phyloP scores from a whole-genome alignment of 2,113 vertebrate genomes.

The Calidris pygmaea region DNA sequence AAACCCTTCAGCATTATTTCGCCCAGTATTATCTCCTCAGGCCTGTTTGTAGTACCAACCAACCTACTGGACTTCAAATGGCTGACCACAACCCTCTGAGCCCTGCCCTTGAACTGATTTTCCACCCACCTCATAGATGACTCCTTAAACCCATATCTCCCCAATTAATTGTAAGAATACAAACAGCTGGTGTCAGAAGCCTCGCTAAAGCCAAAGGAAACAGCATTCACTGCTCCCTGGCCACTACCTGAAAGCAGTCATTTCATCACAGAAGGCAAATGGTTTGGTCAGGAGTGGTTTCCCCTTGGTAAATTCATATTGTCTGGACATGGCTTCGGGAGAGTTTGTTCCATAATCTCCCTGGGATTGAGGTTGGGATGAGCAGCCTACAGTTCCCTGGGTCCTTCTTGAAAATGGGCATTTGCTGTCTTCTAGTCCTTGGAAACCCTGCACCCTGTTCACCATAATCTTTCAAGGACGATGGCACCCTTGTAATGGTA shows the following conservation, averaged over 20 bases:
- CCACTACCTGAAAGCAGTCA: not conserved
- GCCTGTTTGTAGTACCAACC: not conserved
- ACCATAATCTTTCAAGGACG: not conserved
- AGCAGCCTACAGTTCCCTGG: not conserved
- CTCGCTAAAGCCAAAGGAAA: not conserved
- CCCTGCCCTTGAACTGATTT: accelerated
- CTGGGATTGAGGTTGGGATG: not conserved
- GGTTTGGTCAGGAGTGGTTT: not conserved
- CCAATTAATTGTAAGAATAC: not conserved
- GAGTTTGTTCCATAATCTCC: not conserved
- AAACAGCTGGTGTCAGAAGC: not conserved
- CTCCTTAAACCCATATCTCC: not conserved
- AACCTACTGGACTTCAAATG: accelerated
- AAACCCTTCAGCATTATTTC: not conserved
- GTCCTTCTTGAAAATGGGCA: not conserved
- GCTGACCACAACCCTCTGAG: not conserved
- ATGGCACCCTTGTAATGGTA: not conserved
- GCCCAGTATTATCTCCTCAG: not conserved
- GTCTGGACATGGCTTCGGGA: not conserved
- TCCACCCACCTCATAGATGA: not conserved
- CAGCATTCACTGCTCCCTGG: not conserved
- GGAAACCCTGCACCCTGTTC: not conserved
- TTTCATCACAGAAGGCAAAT: not conserved
- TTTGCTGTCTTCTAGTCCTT: not conserved
- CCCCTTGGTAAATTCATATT: not conserved